These are phyloP conservation scores for Allophyes oxyacanthae DNA, from an alignment of 2,888 invertebrate genomes.

Conservation along the genomic window DNA sequence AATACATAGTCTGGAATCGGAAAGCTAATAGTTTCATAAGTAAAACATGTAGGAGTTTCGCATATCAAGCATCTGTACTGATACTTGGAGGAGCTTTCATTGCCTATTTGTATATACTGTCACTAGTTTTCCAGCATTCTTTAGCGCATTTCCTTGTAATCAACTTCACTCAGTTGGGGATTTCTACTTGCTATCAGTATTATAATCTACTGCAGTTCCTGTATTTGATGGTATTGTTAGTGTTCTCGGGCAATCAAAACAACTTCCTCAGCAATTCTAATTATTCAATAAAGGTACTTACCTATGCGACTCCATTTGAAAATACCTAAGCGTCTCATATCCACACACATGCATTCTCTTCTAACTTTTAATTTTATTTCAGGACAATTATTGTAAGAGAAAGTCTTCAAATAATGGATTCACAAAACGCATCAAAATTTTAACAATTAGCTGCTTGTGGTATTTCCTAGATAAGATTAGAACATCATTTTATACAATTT, in stretches of 20 bases:
- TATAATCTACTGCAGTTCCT: constrained; percentile 23
- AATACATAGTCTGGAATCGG: constrained; percentile 10
- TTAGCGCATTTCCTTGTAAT: constrained; percentile 16
- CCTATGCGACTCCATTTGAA: no score
- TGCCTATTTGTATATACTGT: constrained; percentile 23
- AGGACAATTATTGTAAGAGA: constrained; percentile 11
- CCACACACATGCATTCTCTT: not conserved
- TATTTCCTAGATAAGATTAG: not conserved
- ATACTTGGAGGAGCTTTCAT: constrained; percentile 29
- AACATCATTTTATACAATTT: constrained; percentile 3
- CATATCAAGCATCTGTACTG: constrained; percentile 10
- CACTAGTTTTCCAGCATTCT: constrained; percentile 17
- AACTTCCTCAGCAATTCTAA: constrained; percentile 1
- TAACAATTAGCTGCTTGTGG: constrained; percentile 7
- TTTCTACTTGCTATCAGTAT: constrained; percentile 17
- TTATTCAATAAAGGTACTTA: constrained; percentile 1
- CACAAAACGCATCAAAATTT: constrained; percentile 6
- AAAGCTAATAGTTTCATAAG: not conserved
- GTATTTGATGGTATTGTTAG: constrained; percentile 15
- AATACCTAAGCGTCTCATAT: not conserved
- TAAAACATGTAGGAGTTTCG: constrained; percentile 11
- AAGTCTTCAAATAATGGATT: not conserved
- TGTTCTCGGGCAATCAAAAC: constrained; percentile 10
- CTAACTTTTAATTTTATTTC: constrained; percentile 13
- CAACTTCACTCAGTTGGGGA: constrained; percentile 4